These are phyloP conservation scores for Unio delphinus DNA, from an alignment of 2,888 invertebrate species.

Conservation along the genomic window DNA sequence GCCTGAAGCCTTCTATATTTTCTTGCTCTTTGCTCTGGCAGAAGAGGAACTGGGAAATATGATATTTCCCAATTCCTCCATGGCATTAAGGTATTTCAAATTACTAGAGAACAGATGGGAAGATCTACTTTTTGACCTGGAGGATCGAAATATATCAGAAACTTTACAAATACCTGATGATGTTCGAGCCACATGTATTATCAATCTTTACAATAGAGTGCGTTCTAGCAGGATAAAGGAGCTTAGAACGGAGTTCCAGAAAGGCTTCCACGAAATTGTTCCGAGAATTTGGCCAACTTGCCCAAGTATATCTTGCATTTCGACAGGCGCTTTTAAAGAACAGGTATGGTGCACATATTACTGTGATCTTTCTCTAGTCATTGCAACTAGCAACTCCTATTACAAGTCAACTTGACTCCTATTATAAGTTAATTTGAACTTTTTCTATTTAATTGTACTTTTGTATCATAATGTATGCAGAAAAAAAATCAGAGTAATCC, in stretches of 20 bases:
- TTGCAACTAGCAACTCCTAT: too few relatives aligned
- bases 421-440: too few relatives aligned
- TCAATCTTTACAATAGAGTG: slow-evolving; percentile 9
- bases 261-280: slow-evolving; percentile 26
- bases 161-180: slow-evolving; percentile 8
- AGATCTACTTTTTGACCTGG: slow-evolving; percentile 29
- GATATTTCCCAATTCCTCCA: slow-evolving; percentile 20
- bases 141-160: slow-evolving; percentile 15
- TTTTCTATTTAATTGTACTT: too few relatives aligned
- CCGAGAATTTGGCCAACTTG: slow-evolving; percentile 31
- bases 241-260: slow-evolving; percentile 21
- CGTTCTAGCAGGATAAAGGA: slow-evolving; percentile 11
- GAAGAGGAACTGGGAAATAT: slow-evolving; percentile 24
- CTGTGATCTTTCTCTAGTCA: too few relatives aligned
- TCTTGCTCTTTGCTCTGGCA: slow-evolving; percentile 29
- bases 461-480: too few relatives aligned
- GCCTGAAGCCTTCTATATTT: slow-evolving; percentile 21
- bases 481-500: too few relatives aligned
- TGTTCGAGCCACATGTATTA: slow-evolving; percentile 4
- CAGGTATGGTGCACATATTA: slow-evolving; percentile 12
- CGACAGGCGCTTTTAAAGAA: slow-evolving; percentile 24
- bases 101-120: slow-evolving; percentile 27
- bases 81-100: slow-evolving; percentile 26
- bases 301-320: slow-evolving; percentile 21
- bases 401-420: too few relatives aligned